These are phyloP conservation scores for Agrochola circellaris DNA, from an alignment of 2,888 invertebrate genomes.

Conservation along the genomic window DNA sequence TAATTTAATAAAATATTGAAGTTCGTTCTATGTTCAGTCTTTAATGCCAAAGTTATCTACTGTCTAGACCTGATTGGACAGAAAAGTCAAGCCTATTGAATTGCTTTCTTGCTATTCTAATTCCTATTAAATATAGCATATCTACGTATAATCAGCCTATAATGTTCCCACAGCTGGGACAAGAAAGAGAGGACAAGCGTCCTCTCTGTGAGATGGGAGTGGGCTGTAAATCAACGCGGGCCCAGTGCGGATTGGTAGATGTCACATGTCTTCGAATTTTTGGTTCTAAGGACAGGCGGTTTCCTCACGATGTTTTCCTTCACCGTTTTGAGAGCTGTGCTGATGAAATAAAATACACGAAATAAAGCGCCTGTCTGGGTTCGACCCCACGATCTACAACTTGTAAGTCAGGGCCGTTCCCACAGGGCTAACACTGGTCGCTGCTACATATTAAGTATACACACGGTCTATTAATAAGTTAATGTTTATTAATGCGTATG, in stretches of 20 bases:
- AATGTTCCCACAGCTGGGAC: background rate
- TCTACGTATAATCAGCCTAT: background rate
- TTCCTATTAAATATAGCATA: background rate
- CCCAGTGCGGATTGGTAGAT: background rate
- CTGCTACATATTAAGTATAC: background rate
- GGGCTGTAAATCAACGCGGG: background rate
- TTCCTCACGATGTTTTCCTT: background rate
- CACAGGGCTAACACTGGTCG: background rate
- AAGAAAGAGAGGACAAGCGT: too few species aligned
- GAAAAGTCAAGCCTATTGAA: background rate
- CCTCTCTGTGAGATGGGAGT: too few species aligned
- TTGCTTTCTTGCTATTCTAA: background rate
- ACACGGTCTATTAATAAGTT: background rate
- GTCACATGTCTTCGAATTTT: background rate
- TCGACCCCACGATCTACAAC: too few species aligned
- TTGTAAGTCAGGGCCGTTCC: background rate
- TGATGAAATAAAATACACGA: background rate
- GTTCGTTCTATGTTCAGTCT: constrained; percentile 37
- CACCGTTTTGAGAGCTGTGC: background rate
- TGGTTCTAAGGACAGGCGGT: background rate
- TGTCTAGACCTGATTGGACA: background rate
- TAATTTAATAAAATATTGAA: background rate
- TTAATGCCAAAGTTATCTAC: background rate
- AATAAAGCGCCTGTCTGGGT: background rate
- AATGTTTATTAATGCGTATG: too few species aligned